Base-by-base conservation (phyloP, 2,888 invertebrate species). In the Coenonympha glycerion region DNA sequence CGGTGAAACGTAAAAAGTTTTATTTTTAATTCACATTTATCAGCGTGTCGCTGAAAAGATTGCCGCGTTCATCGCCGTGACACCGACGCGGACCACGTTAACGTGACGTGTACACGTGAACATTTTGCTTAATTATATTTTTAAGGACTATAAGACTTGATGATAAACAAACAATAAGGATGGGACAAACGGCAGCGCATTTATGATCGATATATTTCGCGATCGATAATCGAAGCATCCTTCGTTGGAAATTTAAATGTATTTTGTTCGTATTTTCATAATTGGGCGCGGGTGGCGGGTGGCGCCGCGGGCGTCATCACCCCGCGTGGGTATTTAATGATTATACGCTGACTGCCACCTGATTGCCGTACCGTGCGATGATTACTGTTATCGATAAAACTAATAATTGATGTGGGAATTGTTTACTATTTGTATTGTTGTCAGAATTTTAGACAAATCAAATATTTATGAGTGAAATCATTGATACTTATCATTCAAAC, bases 191-290 rank as follows among this genome's bases (percentile, higher is more conserved):
- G 16, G 34, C 34, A 34, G 24, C 34, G 21, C 34, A 4, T 31
- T 49, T 55, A 56, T 51, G 59, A 59, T 60, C 62, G 62, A 62
- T 61, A 60, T 53, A 57, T 42, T 55, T 24, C 31, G 46, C 46
- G 42, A 54, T 57, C 56, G 51, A 54, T 58, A 59, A 57, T 61
- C 59, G 62, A 59, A 71, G 65, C 62, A 69, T 67, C 69, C 69
- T 74, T 77, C 69, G 73, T 71, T 71, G 69, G 69, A 77, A 82
- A 83, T 79, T 80, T 81, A 69, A 69, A 69, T 68, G 81, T 84
- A 86, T 86, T 86, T 87, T 84, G 85, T 83, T 82, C 77, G 81
- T 84, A 86, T 86, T 87, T 86, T 86, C 85, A 85, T 86, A 86
- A 86, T 86, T 87, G 85, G 85, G 81, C 74, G 79, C 71, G 76